Conservation (phyloP, 2,113 vertebrate genomes). For the Dipodomys merriami region DNA sequence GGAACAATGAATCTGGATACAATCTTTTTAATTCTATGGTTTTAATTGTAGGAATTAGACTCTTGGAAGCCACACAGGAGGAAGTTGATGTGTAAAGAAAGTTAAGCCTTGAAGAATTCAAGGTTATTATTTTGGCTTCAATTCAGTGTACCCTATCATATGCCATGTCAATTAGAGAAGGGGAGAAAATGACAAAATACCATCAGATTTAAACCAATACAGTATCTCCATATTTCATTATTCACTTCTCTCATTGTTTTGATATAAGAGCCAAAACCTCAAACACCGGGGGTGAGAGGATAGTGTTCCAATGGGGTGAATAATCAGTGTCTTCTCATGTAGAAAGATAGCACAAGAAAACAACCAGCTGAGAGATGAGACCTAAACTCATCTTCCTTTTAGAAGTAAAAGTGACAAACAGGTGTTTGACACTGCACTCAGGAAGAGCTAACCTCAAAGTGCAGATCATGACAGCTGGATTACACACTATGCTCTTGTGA, state of each 20-base stretch:
- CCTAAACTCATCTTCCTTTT: constrained; percentile 67
- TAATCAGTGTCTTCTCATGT: background rate
- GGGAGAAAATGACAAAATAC: background rate
- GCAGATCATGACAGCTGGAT: constrained; percentile 57
- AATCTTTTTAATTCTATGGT: background rate
- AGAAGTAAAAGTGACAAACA: constrained; percentile 74
- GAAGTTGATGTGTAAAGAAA: constrained; percentile 18
- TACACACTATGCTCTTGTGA: constrained; percentile 32
- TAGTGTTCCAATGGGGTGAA: background rate
- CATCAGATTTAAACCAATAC: background rate
- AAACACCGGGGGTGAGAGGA: background rate
- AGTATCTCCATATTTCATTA: background rate
- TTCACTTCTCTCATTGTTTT: constrained; percentile 5
- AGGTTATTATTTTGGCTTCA: constrained; percentile 47
- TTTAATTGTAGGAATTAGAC: background rate
- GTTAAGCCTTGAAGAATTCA: constrained; percentile 14
- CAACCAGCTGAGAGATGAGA: constrained; percentile 28
- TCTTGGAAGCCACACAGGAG: background rate
- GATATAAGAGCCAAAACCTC: background rate
- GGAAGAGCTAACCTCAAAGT: constrained; percentile 60
- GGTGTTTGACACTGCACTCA: constrained; percentile 71
- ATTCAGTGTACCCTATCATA: background rate
- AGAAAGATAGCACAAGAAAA: constrained; percentile 50
- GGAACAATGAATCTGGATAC: background rate
- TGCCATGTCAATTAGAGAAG: constrained; percentile 14